Base-by-base conservation (phyloP, 1,140 invertebrate species). In the Brachystomella parvula region DNA sequence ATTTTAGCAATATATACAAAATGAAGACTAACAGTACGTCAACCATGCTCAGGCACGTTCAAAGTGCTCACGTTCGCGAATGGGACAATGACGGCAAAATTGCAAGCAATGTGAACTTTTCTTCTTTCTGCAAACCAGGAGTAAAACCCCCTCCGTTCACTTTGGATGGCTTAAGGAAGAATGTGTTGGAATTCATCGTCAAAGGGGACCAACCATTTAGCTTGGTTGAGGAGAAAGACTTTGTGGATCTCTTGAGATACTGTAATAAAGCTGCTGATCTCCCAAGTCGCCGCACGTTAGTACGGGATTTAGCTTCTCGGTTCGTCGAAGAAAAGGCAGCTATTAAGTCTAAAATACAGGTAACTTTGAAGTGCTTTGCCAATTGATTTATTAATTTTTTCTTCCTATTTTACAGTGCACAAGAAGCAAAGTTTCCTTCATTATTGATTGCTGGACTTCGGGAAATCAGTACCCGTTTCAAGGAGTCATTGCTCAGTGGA, bases 391-490 rank as follows among this genome's bases (percentile, higher is more conserved):
- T n/a, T n/a, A n/a, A 44, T 44, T n/a, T n/a, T n/a, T n/a, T n/a
- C n/a, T n/a, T n/a, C n/a, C n/a, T n/a, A n/a, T n/a, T n/a, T 30
- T 60, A 28, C 17, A 33, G 17, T 12, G 6, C 28, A 30, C 28
- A 6, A 6, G 26, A 28, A 24, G 58, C 9, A 65, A 59, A 35
- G 35, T 65, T 6, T 65, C 63, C 2, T 65, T 76, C n/a, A 75
- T 72, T 3, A 76, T 75, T 33, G 76, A 77, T 71, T 61, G 72
- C n/a, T 77, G 75, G 75, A 76, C 74, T 19, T 76, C 76, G 0
- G 26, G 60, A 6, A 75, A 72, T 44, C 76, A 75, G 47, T 68
- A 72, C 1, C 73, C 73, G 64, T 77, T 65, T 70, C 64, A 74
- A 17, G 71, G 71, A 6, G 61, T 77, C 1, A 75, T 73, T 28